Percentiles rank a stretch among this genome's conserved stretches.
phyloP scores from a whole-genome alignment of 2,113 vertebrate genomes.

The Calypte anna region DNA sequence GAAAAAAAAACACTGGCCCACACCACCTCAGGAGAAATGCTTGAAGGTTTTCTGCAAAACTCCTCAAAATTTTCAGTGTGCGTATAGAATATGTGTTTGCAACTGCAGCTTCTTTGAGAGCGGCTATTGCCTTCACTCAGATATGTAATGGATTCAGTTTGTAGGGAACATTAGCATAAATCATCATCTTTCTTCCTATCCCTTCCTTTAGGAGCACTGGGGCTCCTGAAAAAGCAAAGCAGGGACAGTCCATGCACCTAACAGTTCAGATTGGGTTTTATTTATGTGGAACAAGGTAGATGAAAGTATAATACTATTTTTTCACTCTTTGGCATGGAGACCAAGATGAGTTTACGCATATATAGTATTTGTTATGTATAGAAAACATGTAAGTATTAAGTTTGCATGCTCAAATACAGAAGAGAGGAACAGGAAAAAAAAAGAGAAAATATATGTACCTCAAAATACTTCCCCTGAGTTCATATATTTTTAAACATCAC shows the following conservation, averaged over 20 bases:
- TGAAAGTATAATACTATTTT: not conserved
- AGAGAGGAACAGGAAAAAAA: not conserved
- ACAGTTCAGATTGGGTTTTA: not conserved
- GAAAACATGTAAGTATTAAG: not conserved
- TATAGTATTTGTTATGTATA: not conserved
- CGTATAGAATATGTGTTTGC: not conserved
- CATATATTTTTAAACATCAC: constrained; percentile 52
- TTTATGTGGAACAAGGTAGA: not conserved
- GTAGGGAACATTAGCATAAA: not conserved
- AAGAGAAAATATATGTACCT: not conserved
- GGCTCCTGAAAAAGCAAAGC: not conserved
- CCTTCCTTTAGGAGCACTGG: not conserved
- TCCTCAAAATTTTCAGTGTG: not conserved
- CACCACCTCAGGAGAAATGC: not conserved
- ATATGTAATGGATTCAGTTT: not conserved
- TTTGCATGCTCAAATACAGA: not conserved
- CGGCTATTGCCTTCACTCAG: not conserved
- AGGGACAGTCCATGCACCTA: not conserved
- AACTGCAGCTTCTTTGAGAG: not conserved
- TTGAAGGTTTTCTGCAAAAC: not conserved
- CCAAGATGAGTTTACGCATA: not conserved
- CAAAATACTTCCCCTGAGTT: constrained; percentile 26
- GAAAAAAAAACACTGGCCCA: not conserved
- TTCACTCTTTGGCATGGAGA: not conserved
- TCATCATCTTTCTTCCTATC: not conserved